Conservation (phyloP, 2,888 invertebrate genomes). For the Eubasilissa splendida region DNA sequence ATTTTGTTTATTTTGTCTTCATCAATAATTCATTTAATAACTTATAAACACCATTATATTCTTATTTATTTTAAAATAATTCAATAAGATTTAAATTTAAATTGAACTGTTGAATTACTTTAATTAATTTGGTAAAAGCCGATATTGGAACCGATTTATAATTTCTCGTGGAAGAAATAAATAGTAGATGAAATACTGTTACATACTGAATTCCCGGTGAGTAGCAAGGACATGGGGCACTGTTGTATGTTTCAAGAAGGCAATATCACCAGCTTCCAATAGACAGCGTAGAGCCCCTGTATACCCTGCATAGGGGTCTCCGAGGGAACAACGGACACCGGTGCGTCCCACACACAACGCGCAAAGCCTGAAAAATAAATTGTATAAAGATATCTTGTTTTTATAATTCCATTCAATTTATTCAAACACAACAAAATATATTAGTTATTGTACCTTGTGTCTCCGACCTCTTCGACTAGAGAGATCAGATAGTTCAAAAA, state of each 20-base stretch:
- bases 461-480: neutral
- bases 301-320: conserved; percentile 93
- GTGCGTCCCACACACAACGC: conserved; percentile 87
- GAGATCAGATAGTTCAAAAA: too few relatives aligned
- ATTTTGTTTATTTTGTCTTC: too few relatives aligned
- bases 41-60: too few relatives aligned
- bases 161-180: too few relatives aligned
- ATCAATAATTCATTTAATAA: too few relatives aligned
- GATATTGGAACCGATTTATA: too few relatives aligned
- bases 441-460: too few relatives aligned
- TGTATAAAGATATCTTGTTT: too few relatives aligned
- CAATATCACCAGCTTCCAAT: conserved; percentile 88
- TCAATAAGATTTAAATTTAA: conserved; percentile 4
- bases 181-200: neutral
- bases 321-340: conserved; percentile 85
- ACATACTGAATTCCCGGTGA: conserved; percentile 74
- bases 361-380: conserved; percentile 77
- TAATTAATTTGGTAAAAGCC: too few relatives aligned
- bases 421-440: too few relatives aligned
- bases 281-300: conserved; percentile 94
- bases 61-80: neutral
- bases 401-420: too few relatives aligned
- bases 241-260: conserved; percentile 90
- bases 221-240: conserved; percentile 80
- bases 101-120: too few relatives aligned